phyloP scores from a whole-genome alignment of 1,140 invertebrate species.

The Anagrus nilaparvatae region DNA sequence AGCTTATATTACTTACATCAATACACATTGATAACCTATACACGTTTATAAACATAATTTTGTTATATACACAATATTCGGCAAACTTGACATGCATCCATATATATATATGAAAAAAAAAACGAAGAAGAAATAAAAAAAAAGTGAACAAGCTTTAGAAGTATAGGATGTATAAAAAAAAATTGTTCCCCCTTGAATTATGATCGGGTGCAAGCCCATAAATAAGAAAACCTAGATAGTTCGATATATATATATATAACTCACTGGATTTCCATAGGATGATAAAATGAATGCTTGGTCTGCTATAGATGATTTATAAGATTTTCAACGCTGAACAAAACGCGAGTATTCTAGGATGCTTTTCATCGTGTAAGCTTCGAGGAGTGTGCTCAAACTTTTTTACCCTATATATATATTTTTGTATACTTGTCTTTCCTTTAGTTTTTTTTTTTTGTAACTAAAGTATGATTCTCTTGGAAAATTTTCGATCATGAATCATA shows the following conservation, averaged over 20 bases:
- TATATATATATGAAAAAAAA: constrained; percentile 19
- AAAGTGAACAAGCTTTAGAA: constrained; percentile 18
- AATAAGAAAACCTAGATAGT: constrained; percentile 34
- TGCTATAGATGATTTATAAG: constrained; percentile 35
- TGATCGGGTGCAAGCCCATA: constrained; percentile 30
- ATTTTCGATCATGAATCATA: no score
- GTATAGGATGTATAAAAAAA: background rate
- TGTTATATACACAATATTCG: no score
- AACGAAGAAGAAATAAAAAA: constrained; percentile 19
- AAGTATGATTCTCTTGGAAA: no score
- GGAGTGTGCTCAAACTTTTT: no score
- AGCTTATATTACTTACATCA: no score
- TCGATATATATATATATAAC: constrained; percentile 34
- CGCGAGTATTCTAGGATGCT: no score
- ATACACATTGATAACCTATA: no score
- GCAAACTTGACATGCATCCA: constrained; percentile 13
- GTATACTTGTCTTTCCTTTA: no score
- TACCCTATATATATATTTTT: no score
- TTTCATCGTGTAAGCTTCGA: no score
- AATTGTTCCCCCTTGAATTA: constrained; percentile 21
- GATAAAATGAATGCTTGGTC: constrained; percentile 36
- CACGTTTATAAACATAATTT: no score
- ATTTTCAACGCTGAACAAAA: constrained; percentile 25
- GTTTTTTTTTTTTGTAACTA: no score
- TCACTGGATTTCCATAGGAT: constrained; percentile 41